These are phyloP conservation scores for Amphiprion ocellaris DNA, from an alignment of 2,113 vertebrate genomes.

Conservation along the genomic window DNA sequence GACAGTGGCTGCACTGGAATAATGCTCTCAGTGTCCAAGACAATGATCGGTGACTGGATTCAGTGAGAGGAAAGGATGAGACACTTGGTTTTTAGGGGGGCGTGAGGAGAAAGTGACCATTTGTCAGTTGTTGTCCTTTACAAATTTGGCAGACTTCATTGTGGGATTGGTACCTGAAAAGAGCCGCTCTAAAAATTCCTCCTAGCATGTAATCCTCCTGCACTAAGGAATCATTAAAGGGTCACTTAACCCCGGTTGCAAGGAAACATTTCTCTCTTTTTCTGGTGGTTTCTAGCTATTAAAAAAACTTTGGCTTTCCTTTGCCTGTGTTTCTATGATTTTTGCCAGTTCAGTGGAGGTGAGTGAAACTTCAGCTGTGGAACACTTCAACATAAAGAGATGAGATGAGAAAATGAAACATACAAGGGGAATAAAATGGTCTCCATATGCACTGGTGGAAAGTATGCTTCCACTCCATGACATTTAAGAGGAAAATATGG, in stretches of 20 bases:
- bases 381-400: background rate
- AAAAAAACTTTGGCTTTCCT: background rate
- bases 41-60: conserved; percentile 57
- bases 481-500: too few relatives aligned
- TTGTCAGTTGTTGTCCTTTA: conserved; percentile 38
- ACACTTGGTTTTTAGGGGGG: conserved; percentile 26
- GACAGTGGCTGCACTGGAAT: conserved; percentile 63
- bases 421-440: background rate
- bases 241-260: background rate
- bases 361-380: background rate
- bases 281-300: background rate
- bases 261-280: conserved; percentile 4
- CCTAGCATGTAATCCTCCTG: background rate
- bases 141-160: conserved; percentile 22
- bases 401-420: background rate
- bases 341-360: background rate
- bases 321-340: background rate
- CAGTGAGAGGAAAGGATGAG: conserved; percentile 43
- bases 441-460: background rate
- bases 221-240: conserved; percentile 10
- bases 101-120: conserved; percentile 31
- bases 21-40: conserved; percentile 56
- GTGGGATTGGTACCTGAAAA: conserved; percentile 27
- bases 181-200: conserved; percentile 11
- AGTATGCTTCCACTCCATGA: too few relatives aligned